These are phyloP conservation scores for Conistra vaccinii DNA, from an alignment of 2,888 invertebrate species.

Conservation along the genomic window DNA sequence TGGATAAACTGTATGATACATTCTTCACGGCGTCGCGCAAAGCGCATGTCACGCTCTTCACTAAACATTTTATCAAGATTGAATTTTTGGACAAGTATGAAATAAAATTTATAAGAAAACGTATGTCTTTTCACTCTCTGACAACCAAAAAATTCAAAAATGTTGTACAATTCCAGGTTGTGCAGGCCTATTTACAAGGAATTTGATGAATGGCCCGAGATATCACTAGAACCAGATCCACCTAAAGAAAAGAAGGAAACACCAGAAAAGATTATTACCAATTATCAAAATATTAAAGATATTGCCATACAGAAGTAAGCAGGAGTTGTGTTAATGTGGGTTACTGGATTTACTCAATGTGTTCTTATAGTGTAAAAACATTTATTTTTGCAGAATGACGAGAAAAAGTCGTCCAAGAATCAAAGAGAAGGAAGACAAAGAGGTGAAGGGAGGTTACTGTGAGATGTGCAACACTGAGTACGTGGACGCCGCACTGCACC, in stretches of 20 bases:
- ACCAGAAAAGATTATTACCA: conserved; percentile 72
- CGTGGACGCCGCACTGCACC: conserved; percentile 92
- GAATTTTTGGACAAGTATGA: conserved; percentile 92
- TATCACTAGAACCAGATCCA: conserved; percentile 86
- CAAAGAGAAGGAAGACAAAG: conserved; percentile 85
- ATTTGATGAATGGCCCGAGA: conserved; percentile 92
- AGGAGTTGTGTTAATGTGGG: conserved; percentile 13
- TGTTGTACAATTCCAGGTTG: conserved; percentile 80
- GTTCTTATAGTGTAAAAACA: conserved; percentile 35
- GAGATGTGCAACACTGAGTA: conserved; percentile 95
- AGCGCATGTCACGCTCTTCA: conserved; percentile 91
- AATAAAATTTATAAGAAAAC: conserved; percentile 72
- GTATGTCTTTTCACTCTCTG: conserved; percentile 61
- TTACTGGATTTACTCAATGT: conserved; percentile 26
- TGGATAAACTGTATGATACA: conserved; percentile 92
- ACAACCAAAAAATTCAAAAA: conserved; percentile 28
- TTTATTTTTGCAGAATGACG: conserved; percentile 88
- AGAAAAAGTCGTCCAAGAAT: conserved; percentile 87
- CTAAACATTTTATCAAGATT: conserved; percentile 93
- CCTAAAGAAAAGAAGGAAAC: conserved; percentile 82
- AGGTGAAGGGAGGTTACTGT: conserved; percentile 92
- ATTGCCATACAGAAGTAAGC: conserved; percentile 81
- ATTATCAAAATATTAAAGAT: conserved; percentile 70
- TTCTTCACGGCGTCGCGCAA: conserved; percentile 89
- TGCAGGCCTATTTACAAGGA: conserved; percentile 92